phyloP scores from a whole-genome alignment of 2,888 invertebrate species.

The Andrena bucephala region DNA sequence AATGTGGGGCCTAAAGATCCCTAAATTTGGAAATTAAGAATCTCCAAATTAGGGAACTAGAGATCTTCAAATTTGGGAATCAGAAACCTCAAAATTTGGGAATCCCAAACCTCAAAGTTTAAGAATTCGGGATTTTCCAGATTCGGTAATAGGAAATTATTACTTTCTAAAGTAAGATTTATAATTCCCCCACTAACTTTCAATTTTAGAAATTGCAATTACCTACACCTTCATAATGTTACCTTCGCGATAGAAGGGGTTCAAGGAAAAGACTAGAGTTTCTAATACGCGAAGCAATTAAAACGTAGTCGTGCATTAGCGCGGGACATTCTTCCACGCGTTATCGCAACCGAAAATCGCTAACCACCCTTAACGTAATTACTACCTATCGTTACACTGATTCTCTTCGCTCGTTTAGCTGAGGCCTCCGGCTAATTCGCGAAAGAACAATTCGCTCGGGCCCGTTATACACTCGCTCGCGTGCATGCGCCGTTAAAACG shows the following conservation, averaged over 20 bases:
- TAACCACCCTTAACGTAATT: slow-evolving; percentile 35
- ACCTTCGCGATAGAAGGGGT: not conserved
- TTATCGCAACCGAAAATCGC: slow-evolving; percentile 39
- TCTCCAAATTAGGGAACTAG: no score
- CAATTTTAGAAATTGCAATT: not conserved
- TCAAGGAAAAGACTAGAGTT: slow-evolving; percentile 1
- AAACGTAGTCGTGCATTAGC: slow-evolving; percentile 17
- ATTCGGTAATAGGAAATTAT: not conserved
- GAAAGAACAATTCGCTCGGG: slow-evolving; percentile 28
- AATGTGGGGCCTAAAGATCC: no score
- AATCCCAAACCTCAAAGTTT: not conserved
- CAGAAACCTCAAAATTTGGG: not conserved
- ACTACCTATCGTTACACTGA: slow-evolving; percentile 15
- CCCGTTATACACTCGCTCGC: slow-evolving; percentile 19
- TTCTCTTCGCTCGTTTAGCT: slow-evolving; percentile 13
- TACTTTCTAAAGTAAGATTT: not conserved
- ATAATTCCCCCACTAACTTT: not conserved
- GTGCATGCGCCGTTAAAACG: slow-evolving; percentile 13
- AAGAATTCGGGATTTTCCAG: not conserved
- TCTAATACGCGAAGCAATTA: slow-evolving; percentile 26
- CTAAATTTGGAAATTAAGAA: no score
- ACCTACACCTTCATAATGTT: not conserved
- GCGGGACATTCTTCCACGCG: slow-evolving; percentile 5
- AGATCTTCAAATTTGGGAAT: not conserved
- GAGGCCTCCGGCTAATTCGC: not conserved